Base-by-base conservation (phyloP, 2,888 invertebrate genomes). In the Tuberolachnus salignus region DNA sequence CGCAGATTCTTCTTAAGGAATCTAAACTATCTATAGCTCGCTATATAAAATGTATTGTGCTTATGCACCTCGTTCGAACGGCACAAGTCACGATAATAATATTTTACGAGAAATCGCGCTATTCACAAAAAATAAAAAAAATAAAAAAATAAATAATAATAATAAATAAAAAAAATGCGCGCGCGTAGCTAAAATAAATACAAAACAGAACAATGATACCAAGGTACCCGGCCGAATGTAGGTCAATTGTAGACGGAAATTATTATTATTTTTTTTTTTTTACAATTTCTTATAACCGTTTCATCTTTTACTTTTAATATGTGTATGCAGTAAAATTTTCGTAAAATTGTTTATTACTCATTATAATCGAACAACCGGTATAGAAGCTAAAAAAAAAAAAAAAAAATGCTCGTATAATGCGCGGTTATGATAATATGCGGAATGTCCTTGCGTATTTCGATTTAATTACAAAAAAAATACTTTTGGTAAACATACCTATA, bases 381-480 rank as follows among this genome's bases (percentile, higher is more conserved):
- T 51, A 51, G n/a, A 19, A 1, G 61, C n/a, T n/a, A 61, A 19
- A n/a, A 57, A 44, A 49, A n/a, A 51, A 14, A 55, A 42, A n/a
- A n/a, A n/a, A n/a, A n/a, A n/a, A n/a, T n/a, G n/a, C n/a, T n/a
- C n/a, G n/a, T n/a, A n/a, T n/a, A n/a, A n/a, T n/a, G n/a, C n/a
- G n/a, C n/a, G n/a, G n/a, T 42, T 55, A 55, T 70, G n/a, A 21
- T 34, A 70, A 55, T 51, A 59, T 49, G n/a, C 10, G 2, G 11
- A 19, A 9, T 23, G 66, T 75, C 66, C 66, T 75, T 75, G 66
- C 46, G 26, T 66, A 21, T 66, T 71, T 75, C 23, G 21, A 66
- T 66, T 75, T 75, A 66, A 66, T 75, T 75, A 75, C 46, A 74
- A 53, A 53, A 57, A 74, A 53, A 53, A 57, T 46, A 57, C 6